A percentile compares a stretch with the other conserved stretches of the same genome.
Conservation (phyloP, 2,113 vertebrate species). For the Xiphophorus couchianus region DNA sequence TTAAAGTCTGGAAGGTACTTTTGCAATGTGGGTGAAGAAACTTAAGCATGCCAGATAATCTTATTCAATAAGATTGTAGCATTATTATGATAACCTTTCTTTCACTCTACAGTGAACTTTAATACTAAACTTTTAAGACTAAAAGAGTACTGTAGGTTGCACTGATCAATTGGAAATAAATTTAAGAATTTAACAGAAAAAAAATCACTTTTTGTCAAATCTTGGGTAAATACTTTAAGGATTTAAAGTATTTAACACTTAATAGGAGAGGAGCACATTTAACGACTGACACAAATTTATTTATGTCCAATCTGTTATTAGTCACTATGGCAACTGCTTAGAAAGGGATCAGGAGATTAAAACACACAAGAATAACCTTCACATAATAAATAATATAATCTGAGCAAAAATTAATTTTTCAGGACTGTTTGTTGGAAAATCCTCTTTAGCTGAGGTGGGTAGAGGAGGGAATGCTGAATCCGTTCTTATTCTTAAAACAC, state of each 20-base stretch:
- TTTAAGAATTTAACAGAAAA: conserved; percentile 21
- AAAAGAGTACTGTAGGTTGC: conserved; percentile 12
- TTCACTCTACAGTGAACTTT: conserved; percentile 26
- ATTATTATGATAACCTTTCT: conserved; percentile 36
- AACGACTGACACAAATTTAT: conserved; percentile 28
- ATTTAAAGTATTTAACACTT: neutral
- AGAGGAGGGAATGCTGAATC: conserved; percentile 38
- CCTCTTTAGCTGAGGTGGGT: conserved; percentile 47
- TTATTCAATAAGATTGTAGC: conserved; percentile 22
- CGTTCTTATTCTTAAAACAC: conserved; percentile 42
- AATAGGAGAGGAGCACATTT: conserved; percentile 13
- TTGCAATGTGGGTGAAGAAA: conserved; percentile 31
- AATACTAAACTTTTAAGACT: neutral
- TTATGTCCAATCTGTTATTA: conserved; percentile 7
- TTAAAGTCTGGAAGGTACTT: conserved; percentile 32
- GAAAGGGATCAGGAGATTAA: conserved; percentile 16
- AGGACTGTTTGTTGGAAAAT: conserved; percentile 48
- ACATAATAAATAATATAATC: conserved; percentile 37
- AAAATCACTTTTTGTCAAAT: conserved; percentile 13
- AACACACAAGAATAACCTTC: conserved; percentile 36
- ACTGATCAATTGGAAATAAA: conserved; percentile 46
- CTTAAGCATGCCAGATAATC: conserved; percentile 41
- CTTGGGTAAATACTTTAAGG: conserved; percentile 7
- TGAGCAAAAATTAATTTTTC: conserved; percentile 47
- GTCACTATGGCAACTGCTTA: conserved; percentile 15